Evolutionary conservation across 2,797 vertebrate species (phyloP).

Genomic region (Falco rusticolus): DNA sequence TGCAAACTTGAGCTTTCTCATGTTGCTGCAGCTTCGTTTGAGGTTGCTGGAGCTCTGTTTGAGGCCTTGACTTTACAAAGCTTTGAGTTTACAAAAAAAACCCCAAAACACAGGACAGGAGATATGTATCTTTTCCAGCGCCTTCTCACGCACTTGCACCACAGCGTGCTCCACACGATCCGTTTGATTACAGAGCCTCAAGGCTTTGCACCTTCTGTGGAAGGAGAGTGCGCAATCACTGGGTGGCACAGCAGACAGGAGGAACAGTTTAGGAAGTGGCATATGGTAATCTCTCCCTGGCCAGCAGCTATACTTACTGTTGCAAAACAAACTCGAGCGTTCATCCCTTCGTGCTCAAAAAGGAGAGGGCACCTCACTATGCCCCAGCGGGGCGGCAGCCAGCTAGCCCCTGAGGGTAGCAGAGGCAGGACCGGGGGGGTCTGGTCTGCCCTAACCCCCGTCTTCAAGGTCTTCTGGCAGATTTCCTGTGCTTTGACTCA

Average conservation of each 20-base stretch:
- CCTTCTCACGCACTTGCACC: neutral
- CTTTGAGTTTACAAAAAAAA: neutral
- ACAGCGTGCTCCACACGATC: neutral
- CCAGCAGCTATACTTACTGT: neutral
- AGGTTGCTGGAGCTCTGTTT: neutral
- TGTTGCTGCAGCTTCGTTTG: neutral
- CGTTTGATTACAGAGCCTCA: neutral
- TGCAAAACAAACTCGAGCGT: neutral
- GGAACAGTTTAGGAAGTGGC: neutral
- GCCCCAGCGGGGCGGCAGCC: neutral
- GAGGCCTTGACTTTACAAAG: neutral
- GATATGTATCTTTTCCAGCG: neutral
- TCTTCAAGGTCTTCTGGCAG: neutral
- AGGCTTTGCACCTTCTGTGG: neutral
- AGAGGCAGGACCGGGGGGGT: neutral
- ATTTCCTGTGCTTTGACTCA: slow-evolving; percentile 13
- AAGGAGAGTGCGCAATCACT: fast-evolving
- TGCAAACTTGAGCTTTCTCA: neutral
- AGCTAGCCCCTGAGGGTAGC: neutral
- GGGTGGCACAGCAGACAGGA: neutral
- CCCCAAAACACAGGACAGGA: neutral
- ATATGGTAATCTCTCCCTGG: neutral
- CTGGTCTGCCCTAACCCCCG: neutral
- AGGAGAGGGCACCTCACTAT: fast-evolving
- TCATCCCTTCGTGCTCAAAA: fast-evolving